phyloP scores from a whole-genome alignment of 1,140 invertebrate genomes.

The Brachionus koreanus region DNA sequence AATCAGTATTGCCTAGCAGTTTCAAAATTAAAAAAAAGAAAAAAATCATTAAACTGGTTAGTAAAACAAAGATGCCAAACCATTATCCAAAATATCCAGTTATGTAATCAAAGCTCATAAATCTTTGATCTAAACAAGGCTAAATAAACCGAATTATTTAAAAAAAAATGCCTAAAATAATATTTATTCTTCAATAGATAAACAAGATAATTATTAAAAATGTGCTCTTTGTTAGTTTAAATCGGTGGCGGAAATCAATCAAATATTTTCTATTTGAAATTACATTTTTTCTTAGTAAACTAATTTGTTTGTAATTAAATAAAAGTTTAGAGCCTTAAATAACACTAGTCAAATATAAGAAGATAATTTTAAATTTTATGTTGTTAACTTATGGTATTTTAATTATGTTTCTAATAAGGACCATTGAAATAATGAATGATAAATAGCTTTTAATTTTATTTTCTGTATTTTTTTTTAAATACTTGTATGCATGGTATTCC shows the following conservation, averaged over 20 bases:
- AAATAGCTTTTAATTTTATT: slow-evolving; percentile 1
- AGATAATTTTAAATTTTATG: not conserved
- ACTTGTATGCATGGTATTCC: not conserved
- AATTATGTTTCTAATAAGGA: not conserved
- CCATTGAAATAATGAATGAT: slow-evolving; percentile 8
- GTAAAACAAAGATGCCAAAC: not conserved
- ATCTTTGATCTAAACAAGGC: not conserved
- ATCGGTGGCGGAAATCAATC: not conserved
- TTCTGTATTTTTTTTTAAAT: not conserved
- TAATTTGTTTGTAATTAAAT: not conserved
- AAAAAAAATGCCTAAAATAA: not conserved
- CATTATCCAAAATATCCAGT: not conserved
- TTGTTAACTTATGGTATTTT: not conserved
- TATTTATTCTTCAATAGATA: not conserved
- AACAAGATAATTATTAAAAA: not conserved
- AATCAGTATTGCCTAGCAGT: not conserved
- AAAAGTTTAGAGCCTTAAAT: not conserved
- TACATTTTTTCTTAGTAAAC: not conserved
- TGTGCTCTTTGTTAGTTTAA: not conserved
- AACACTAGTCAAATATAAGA: slow-evolving; percentile 2
- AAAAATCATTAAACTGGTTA: not conserved
- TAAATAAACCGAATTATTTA: not conserved
- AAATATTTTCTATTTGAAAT: not conserved
- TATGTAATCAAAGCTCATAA: not conserved
- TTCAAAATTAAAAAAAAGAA: not conserved